Conservation (phyloP, 2,888 invertebrate species). For the Aspidiotus rigidus region DNA sequence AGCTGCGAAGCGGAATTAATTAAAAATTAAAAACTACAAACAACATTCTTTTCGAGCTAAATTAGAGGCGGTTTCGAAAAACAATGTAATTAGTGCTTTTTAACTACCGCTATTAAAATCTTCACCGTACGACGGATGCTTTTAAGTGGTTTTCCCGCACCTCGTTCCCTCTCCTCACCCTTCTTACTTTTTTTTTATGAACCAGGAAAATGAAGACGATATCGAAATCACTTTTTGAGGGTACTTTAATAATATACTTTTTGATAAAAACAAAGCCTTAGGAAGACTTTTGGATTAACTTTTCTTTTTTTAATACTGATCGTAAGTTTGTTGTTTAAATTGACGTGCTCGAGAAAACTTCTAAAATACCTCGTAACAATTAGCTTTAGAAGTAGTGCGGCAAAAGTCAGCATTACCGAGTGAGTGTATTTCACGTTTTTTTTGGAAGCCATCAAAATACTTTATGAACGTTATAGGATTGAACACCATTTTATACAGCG, state of each 20-base stretch:
- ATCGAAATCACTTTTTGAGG: constrained; percentile 5
- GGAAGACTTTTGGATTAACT: neutral
- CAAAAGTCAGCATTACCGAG: too few species aligned
- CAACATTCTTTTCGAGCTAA: constrained; percentile 18
- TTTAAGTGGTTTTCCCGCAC: constrained; percentile 10
- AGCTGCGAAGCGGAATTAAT: constrained; percentile 26
- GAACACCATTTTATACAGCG: too few species aligned
- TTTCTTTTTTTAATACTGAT: neutral
- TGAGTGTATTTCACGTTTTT: too few species aligned
- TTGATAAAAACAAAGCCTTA: neutral
- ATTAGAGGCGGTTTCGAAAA: constrained; percentile 27
- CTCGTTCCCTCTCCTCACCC: neutral
- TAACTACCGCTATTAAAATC: constrained; percentile 34
- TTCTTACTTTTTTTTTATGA: neutral
- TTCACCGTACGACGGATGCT: neutral
- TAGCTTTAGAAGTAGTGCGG: too few species aligned
- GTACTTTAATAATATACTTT: neutral
- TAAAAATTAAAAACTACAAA: constrained; percentile 31
- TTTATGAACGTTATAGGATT: too few species aligned
- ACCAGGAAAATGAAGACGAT: constrained; percentile 11
- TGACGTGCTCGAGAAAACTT: too few species aligned
- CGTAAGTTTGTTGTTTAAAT: too few species aligned
- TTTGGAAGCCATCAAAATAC: too few species aligned
- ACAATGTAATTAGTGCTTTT: constrained; percentile 33
- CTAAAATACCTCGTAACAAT: too few species aligned